Evolutionary conservation across 2,888 invertebrate genomes (phyloP).

Genomic region (Muschampia plurimacula): DNA sequence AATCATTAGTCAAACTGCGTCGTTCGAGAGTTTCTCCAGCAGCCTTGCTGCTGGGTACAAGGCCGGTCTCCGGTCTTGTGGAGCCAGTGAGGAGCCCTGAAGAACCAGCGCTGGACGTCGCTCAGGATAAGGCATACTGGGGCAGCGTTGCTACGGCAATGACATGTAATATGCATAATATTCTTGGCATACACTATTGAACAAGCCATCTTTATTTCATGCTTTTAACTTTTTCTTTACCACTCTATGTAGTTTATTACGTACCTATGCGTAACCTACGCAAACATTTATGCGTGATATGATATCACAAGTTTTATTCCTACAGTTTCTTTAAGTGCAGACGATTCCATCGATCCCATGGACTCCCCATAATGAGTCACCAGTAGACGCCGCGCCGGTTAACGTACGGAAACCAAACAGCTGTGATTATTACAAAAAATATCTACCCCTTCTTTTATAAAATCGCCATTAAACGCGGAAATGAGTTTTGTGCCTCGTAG

Average conservation of each 20-base stretch:
- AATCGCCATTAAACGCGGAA: slow-evolving; percentile 16
- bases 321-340: not conserved
- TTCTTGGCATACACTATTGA: not conserved
- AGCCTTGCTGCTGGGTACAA: slow-evolving; percentile 85
- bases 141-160: slow-evolving; percentile 76
- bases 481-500: slow-evolving; percentile 10
- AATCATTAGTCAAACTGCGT: slow-evolving; percentile 70
- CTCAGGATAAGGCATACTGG: slow-evolving; percentile 82
- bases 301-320: too few relatives aligned
- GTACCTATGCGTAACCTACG: too few relatives aligned
- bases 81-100: slow-evolving; percentile 80
- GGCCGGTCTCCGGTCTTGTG: slow-evolving; percentile 81
- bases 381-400: slow-evolving; percentile 19
- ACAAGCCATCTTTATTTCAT: not conserved
- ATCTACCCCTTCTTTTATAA: slow-evolving; percentile 29
- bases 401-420: slow-evolving; percentile 28
- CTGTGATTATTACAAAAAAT: slow-evolving; percentile 30
- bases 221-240: too few relatives aligned
- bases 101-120: slow-evolving; percentile 80
- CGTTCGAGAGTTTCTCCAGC: slow-evolving; percentile 81
- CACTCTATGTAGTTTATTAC: too few relatives aligned
- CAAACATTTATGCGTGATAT: too few relatives aligned
- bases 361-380: slow-evolving; percentile 27
- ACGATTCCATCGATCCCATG: slow-evolving; percentile 24
- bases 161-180: slow-evolving; percentile 62